Percentiles rank a stretch among this genome's conserved stretches.
These are phyloP conservation scores for Anthopleura xanthogrammica DNA, from an alignment of 92 coral and sea anemone species.

Conservation along the genomic window DNA sequence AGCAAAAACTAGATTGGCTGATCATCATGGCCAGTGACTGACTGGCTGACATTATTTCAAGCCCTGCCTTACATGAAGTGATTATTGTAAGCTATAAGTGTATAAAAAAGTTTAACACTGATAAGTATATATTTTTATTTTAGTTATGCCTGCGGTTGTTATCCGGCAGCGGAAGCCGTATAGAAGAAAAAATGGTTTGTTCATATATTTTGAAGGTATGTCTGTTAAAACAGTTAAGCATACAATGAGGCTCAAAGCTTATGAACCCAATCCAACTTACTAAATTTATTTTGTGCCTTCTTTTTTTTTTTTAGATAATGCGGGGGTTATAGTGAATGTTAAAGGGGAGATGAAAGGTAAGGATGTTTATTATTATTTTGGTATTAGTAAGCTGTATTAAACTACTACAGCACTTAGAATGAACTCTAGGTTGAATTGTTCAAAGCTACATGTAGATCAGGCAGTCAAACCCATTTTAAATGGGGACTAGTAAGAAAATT, in stretches of 20 bases:
- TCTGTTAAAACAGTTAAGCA: background rate
- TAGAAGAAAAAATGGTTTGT: slow-evolving; percentile 97
- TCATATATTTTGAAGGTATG: slow-evolving; percentile 96
- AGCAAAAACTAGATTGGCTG: too few relatives aligned
- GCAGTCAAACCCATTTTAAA: too few relatives aligned
- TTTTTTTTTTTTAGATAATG: slow-evolving; percentile 69
- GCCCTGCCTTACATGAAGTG: too few relatives aligned
- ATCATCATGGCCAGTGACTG: too few relatives aligned
- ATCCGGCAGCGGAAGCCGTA: slow-evolving; percentile 96
- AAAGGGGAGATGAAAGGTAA: slow-evolving; percentile 99
- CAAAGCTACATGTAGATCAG: too few relatives aligned
- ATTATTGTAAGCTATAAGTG: too few relatives aligned
- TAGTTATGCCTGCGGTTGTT: slow-evolving; percentile 98
- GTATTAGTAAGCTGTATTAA: too few relatives aligned
- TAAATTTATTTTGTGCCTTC: background rate
- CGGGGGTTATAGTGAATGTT: slow-evolving; percentile 94
- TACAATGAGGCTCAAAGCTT: background rate
- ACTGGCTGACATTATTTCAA: too few relatives aligned
- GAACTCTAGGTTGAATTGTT: too few relatives aligned
- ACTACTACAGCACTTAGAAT: too few relatives aligned
- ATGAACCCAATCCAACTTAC: background rate
- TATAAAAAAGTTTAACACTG: too few relatives aligned
- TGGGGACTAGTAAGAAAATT: too few relatives aligned
- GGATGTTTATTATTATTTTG: background rate
- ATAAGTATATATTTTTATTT: background rate